Conservation (phyloP, 2,113 vertebrate genomes). For the crab-eating macaque (Macaca fascicularis) region T2T-MFA8v1.1 NC_088389.1:109082001-109082500, state of each 20-base stretch:
- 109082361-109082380: conserved; percentile 28
- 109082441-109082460: not conserved
- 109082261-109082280: conserved; percentile 45
- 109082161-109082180: not conserved
- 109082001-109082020: not conserved
- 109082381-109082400: conserved; percentile 48
- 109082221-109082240: conserved; percentile 54
- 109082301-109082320: conserved; percentile 52
- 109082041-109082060: conserved; percentile 43
- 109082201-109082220: conserved; percentile 63
- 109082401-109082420: conserved; percentile 55
- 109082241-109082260: conserved; percentile 61
- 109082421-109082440: not conserved
- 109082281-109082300: conserved; percentile 6
- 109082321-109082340: not conserved
- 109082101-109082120: not conserved
- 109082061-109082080: not conserved
- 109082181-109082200: not conserved
- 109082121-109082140: not conserved
- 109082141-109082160: not conserved
- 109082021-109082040: not conserved
- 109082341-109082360: conserved; percentile 46
- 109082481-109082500: conserved; percentile 69
- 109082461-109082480: conserved; percentile 72
- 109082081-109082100: not conserved